Conservation (phyloP, 2,797 vertebrate genomes). For the Craterocephalus amniculus region DNA sequence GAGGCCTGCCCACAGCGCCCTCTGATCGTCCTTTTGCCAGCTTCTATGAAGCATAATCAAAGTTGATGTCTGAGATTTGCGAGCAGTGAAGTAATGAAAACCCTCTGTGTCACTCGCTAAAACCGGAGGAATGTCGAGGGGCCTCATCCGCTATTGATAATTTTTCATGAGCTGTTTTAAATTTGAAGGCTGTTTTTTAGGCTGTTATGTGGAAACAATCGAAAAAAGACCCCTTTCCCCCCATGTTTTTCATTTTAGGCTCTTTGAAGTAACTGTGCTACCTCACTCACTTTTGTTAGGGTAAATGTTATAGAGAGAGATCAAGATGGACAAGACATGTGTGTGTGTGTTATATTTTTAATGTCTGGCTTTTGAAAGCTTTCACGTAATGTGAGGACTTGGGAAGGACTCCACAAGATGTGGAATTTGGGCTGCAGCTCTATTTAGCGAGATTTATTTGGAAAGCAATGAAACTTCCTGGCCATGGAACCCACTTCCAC, state of each 20-base stretch:
- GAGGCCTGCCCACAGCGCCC: constrained; percentile 63
- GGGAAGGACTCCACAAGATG: constrained; percentile 70
- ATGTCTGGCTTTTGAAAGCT: constrained; percentile 34
- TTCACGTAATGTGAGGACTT: constrained; percentile 46
- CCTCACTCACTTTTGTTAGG: background rate
- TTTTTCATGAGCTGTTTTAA: constrained; percentile 75
- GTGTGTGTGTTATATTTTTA: constrained; percentile 14
- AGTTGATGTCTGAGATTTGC: constrained; percentile 69
- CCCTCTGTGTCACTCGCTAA: constrained; percentile 67
- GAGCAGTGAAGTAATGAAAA: constrained; percentile 73
- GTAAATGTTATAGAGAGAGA: constrained; percentile 11
- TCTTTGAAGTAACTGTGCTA: constrained; percentile 20
- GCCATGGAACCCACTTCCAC: constrained; percentile 83
- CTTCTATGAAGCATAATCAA: constrained; percentile 71
- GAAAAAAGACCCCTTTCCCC: constrained; percentile 17
- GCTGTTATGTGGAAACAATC: constrained; percentile 64
- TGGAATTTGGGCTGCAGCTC: constrained; percentile 76
- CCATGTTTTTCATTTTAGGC: background rate
- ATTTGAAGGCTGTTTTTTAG: constrained; percentile 49
- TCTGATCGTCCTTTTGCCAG: constrained; percentile 69
- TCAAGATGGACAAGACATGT: constrained; percentile 21
- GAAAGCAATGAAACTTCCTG: constrained; percentile 83
- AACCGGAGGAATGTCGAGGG: constrained; percentile 66
- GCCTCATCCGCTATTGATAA: constrained; percentile 64
- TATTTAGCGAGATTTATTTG: constrained; percentile 84